Percentiles rank a stretch among this genome's conserved stretches.
Conservation (phyloP, 2,797 vertebrate species). For the Pelodytes ibericus region DNA sequence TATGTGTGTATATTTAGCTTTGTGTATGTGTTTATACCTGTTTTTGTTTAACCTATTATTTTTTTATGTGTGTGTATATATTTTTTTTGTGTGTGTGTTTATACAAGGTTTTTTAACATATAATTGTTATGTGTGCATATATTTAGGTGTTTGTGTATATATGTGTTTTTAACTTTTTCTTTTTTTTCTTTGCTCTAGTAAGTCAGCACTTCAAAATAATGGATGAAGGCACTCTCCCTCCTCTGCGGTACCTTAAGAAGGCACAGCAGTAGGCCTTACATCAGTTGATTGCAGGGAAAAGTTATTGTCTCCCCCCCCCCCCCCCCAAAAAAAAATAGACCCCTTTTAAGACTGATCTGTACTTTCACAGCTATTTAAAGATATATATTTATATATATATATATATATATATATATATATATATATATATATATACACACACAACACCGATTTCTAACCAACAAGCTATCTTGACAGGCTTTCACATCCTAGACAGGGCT, state of each 20-base stretch:
- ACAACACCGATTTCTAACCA: conserved; percentile 66
- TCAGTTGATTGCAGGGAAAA: conserved; percentile 27
- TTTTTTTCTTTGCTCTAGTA: conserved; percentile 50
- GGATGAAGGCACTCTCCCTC: conserved; percentile 62
- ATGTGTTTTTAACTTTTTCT: background rate
- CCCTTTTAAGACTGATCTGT: conserved; percentile 24
- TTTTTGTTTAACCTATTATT: no score
- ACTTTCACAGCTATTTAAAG: conserved; percentile 49
- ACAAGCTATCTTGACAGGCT: conserved; percentile 70
- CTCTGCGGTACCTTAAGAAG: conserved; percentile 57
- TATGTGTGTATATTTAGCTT: no score
- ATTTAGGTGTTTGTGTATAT: background rate
- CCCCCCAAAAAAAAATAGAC: conserved; percentile 37
- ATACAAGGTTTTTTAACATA: no score
- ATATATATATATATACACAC: conserved; percentile 64
- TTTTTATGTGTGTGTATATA: no score
- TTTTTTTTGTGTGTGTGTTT: no score
- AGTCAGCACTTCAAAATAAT: conserved; percentile 69
- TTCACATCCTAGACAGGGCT: conserved; percentile 68
- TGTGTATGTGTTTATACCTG: no score
- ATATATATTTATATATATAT: conserved; percentile 66
- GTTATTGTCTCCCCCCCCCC: conserved; percentile 19
- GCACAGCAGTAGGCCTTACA: conserved; percentile 52
- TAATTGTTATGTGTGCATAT: conserved; percentile 52
- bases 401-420: conserved; percentile 60